Base-by-base conservation (phyloP, 2,888 invertebrate species). In the Volucella inflata region DNA sequence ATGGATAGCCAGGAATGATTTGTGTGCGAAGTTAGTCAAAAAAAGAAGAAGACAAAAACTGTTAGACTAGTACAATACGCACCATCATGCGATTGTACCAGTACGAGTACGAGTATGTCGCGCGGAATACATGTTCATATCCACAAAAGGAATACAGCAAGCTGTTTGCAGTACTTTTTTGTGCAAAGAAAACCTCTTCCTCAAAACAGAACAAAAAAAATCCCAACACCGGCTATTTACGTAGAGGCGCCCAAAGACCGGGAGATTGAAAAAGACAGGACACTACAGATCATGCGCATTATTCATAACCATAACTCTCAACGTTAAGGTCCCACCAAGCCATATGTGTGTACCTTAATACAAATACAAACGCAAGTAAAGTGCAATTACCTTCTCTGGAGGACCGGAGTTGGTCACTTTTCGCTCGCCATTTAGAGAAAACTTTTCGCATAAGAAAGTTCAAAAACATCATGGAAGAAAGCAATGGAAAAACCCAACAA, bases 301-400 rank as follows among this genome's bases (percentile, higher is more conserved):
- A 36, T 30, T 30, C 30, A 6, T 6, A 30, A 30, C 30, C 30
- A 6, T 6, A 30, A 30, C 30, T 17, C 48, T 42, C 62, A 65
- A 84, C 71, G 67, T 4, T 60, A 42, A 62, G 42, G 30, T 51
- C 12, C 48, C 59, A 50, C 51, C 40, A 30, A 30, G 0, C 8
- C 51, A 53, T 72, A 72, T 76, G 72, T 68, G 21, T 62, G 53
- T 48, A 72, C 46, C 64, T 57, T 72, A 68, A 81, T 51, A 51
- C 40, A 8, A 57, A 72, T 71, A 72, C 68, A 77, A 81, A 77
- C 72, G 81, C 62, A 17, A 78, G 16, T 40, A 71, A 50, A 85
- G 81, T 85, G 76, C 85, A 77, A 81, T 77, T 85, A 85, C 80
- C 76, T 81, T 72, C 21, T 55, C 36, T 53, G 38, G 36, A 30